These are phyloP conservation scores for Phyto melanocephala DNA, from an alignment of 2,888 invertebrate genomes.

Conservation along the genomic window DNA sequence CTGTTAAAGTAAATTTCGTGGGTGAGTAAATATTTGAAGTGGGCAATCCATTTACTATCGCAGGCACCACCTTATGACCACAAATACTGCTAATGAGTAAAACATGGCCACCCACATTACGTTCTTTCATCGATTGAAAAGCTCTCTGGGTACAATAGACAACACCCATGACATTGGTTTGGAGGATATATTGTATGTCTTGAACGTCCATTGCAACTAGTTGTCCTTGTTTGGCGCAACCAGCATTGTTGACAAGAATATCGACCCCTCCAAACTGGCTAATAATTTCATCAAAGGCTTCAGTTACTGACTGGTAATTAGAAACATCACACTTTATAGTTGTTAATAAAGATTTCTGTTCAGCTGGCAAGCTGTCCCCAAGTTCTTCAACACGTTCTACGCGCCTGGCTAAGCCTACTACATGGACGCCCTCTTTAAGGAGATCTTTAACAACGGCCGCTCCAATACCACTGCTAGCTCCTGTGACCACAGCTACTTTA, in stretches of 20 bases:
- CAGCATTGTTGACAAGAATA: constrained; percentile 83
- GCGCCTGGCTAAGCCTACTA: constrained; percentile 81
- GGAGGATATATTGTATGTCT: constrained; percentile 72
- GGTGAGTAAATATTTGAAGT: constrained; percentile 73
- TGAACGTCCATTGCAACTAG: constrained; percentile 66
- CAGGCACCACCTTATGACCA: constrained; percentile 71
- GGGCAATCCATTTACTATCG: constrained; percentile 41
- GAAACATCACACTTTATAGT: constrained; percentile 80
- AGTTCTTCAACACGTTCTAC: constrained; percentile 78
- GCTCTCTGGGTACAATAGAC: constrained; percentile 80
- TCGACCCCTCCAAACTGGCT: constrained; percentile 80
- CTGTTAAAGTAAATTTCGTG: constrained; percentile 75
- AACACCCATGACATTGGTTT: constrained; percentile 79
- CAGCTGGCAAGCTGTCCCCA: constrained; percentile 69
- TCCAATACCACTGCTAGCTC: constrained; percentile 84
- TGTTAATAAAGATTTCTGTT: constrained; percentile 68
- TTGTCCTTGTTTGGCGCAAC: constrained; percentile 72
- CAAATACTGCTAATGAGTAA: constrained; percentile 79
- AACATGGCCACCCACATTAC: constrained; percentile 78
- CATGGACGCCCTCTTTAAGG: constrained; percentile 80
- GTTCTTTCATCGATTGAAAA: constrained; percentile 79
- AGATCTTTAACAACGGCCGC: constrained; percentile 79
- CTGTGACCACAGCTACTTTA: constrained; percentile 83
- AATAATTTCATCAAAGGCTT: constrained; percentile 80
- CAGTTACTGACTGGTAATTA: constrained; percentile 80